Percentiles rank a stretch among this genome's conserved stretches.
Conservation (phyloP, 2,113 vertebrate species). For the Vulpes vulpes region DNA sequence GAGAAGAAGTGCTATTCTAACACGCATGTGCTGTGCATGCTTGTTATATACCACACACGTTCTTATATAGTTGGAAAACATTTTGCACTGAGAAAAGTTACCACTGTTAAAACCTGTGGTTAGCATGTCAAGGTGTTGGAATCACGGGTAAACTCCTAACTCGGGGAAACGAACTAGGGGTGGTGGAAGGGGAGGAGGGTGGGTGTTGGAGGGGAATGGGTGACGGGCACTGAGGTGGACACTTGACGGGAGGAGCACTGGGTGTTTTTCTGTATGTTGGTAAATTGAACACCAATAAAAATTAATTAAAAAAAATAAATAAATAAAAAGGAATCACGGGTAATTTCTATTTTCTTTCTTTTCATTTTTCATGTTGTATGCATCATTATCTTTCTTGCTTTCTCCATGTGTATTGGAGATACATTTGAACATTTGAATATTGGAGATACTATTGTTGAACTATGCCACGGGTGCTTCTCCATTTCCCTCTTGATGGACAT, state of each 20-base stretch:
- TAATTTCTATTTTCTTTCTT: not conserved
- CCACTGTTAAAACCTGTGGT: not conserved
- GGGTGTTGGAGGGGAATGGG: no score
- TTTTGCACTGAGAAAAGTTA: not conserved
- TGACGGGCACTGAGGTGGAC: no score
- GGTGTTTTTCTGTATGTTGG: no score
- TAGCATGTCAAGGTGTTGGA: not conserved
- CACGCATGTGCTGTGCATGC: not conserved
- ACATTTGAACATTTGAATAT: no score
- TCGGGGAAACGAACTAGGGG: no score
- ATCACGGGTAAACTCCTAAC: no score
- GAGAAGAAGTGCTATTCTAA: not conserved
- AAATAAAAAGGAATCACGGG: no score
- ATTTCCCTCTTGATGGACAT: not conserved
- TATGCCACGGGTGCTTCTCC: not conserved
- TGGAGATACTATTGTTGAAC: not conserved
- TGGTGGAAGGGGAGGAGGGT: no score
- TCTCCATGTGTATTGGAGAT: not conserved
- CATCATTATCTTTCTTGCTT: not conserved
- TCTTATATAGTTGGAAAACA: not conserved
- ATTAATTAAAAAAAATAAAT: no score
- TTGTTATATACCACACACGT: not conserved
- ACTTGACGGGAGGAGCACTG: no score
- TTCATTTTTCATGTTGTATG: not conserved
- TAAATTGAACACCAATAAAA: no score